Evolutionary conservation across 2,888 invertebrate species (phyloP).

Genomic region (Falcaria lacertinaria): DNA sequence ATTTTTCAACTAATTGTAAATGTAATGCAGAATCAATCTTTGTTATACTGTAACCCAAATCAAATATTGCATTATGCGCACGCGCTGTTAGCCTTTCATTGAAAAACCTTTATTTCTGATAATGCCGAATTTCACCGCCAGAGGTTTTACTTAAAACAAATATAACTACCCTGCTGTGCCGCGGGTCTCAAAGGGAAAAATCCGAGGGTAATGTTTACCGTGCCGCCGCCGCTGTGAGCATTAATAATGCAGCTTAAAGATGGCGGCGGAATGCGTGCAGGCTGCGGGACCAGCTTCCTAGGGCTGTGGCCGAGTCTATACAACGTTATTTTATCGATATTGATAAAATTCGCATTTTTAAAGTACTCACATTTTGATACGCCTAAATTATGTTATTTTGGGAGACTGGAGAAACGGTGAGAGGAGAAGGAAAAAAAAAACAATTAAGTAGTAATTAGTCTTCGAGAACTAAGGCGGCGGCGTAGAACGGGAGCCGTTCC

Average conservation of each 20-base stretch:
- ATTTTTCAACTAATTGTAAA: too few species aligned
- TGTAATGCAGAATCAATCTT: too few species aligned
- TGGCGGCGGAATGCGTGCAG: constrained; percentile 66
- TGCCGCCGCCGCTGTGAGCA: constrained; percentile 52
- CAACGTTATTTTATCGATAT: constrained; percentile 13
- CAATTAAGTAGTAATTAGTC: too few species aligned
- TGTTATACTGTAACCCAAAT: background rate
- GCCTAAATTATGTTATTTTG: too few species aligned
- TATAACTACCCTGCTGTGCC: constrained; percentile 45
- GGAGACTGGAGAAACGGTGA: too few species aligned
- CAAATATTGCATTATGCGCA: background rate
- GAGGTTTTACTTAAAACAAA: constrained; percentile 69
- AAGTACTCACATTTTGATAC: too few species aligned
- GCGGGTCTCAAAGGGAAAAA: constrained; percentile 45
- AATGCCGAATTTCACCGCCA: constrained; percentile 41
- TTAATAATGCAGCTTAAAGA: constrained; percentile 77
- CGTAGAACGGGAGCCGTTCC: too few species aligned
- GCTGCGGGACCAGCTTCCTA: constrained; percentile 39
- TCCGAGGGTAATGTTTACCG: constrained; percentile 49
- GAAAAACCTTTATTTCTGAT: constrained; percentile 15
- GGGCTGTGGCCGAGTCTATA: constrained; percentile 39
- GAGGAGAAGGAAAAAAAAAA: too few species aligned
- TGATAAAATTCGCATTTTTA: background rate
- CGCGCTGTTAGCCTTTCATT: background rate
- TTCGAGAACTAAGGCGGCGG: too few species aligned